A percentile compares a stretch with the other conserved stretches of the same genome.
phyloP scores from a whole-genome alignment of 2,797 vertebrate genomes.

The Gambusia yucatana region DNA sequence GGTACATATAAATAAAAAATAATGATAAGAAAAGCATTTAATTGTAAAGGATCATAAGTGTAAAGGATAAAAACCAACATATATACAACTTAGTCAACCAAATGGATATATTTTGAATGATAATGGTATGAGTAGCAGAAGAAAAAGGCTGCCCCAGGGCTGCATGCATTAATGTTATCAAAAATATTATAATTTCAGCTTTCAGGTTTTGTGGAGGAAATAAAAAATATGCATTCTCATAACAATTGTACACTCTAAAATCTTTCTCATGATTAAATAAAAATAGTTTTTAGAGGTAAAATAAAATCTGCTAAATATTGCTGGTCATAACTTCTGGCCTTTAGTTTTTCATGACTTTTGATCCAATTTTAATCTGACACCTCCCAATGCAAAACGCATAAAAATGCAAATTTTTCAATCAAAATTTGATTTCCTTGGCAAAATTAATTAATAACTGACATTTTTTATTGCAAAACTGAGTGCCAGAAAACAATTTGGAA shows the following conservation, averaged over 20 bases:
- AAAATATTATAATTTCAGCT: no score
- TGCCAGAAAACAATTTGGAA: slow-evolving; percentile 45
- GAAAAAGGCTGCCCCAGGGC: no score
- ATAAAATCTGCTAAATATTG: background rate
- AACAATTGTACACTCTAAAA: background rate
- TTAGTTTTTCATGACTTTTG: background rate
- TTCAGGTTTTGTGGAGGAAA: no score
- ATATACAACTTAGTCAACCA: background rate
- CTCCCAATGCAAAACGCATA: slow-evolving; percentile 1
- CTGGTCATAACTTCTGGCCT: background rate
- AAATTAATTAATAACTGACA: slow-evolving; percentile 51
- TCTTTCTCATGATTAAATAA: background rate
- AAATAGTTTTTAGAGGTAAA: background rate
- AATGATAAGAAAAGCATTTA: background rate
- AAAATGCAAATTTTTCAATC: slow-evolving; percentile 17
- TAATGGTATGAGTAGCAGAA: no score
- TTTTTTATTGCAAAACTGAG: slow-evolving; percentile 37
- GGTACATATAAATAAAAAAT: background rate
- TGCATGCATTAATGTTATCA: no score
- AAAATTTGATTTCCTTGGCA: slow-evolving; percentile 30
- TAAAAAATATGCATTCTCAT: background rate
- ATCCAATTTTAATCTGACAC: background rate
- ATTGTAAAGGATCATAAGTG: background rate
- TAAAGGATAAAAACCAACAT: background rate
- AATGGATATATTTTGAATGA: no score